A percentile compares a stretch with the other conserved stretches of the same genome.
Conservation (phyloP, 2,888 invertebrate species). For the Sepioteuthis lessoniana region DNA sequence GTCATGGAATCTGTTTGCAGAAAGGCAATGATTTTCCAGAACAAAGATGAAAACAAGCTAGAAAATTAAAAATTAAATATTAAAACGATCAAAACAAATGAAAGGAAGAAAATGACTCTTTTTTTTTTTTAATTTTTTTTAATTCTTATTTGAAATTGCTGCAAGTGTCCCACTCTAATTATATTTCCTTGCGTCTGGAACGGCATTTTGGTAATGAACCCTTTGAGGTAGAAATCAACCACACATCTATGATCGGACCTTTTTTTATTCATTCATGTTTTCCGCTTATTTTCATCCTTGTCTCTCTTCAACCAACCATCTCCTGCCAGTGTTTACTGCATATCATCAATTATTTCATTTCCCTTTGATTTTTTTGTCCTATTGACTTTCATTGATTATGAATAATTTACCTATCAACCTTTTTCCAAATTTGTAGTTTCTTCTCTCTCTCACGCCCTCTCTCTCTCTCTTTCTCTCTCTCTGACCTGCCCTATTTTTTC, state of each 20-base stretch:
- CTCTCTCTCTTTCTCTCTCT: not conserved
- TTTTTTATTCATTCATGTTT: not conserved
- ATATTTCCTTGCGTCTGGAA: not conserved
- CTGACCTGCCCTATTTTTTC: not conserved
- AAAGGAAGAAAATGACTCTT: not conserved
- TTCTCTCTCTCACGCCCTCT: not conserved
- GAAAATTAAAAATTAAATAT: conserved; percentile 12
- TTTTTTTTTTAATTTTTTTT: not conserved
- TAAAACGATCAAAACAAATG: not conserved
- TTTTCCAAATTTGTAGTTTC: not conserved
- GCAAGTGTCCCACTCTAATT: not conserved
- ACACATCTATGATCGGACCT: not conserved
- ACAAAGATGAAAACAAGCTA: not conserved
- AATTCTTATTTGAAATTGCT: not conserved
- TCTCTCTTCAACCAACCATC: not conserved
- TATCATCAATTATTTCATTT: not conserved
- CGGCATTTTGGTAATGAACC: not conserved
- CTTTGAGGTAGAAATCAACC: not conserved
- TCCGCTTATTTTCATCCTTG: not conserved
- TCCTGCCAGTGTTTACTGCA: too few species aligned
- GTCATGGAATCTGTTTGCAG: not conserved
- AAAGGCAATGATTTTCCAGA: not conserved
- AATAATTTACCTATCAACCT: not conserved
- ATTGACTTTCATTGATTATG: not conserved
- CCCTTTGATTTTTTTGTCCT: not conserved